Conservation (phyloP, 2,797 vertebrate genomes). For the Semaprochilodus insignis region DNA sequence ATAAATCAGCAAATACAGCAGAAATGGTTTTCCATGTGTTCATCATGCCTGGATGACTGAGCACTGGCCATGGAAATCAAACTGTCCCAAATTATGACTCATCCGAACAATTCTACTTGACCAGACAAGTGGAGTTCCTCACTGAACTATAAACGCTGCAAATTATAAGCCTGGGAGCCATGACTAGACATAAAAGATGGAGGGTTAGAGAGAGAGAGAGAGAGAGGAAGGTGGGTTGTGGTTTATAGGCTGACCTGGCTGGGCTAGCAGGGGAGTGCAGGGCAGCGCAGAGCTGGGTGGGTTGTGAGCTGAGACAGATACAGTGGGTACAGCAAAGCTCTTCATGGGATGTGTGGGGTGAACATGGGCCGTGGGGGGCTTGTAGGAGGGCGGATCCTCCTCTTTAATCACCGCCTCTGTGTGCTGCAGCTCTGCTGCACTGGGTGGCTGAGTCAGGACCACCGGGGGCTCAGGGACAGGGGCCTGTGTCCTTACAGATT, state of each 20-base stretch:
- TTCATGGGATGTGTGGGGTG: constrained; percentile 94
- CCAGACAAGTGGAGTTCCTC: too few relatives aligned
- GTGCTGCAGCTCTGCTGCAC: constrained; percentile 87
- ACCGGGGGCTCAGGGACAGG: constrained; percentile 41
- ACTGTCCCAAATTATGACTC: too few relatives aligned
- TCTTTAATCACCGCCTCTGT: constrained; percentile 79
- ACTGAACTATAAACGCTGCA: too few relatives aligned
- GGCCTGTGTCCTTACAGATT: constrained; percentile 50
- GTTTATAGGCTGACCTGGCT: constrained; percentile 81
- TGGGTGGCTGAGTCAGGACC: constrained; percentile 80
- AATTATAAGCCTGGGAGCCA: too few relatives aligned
- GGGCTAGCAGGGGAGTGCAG: constrained; percentile 89
- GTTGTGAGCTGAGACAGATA: constrained; percentile 73
- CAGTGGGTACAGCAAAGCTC: constrained; percentile 92
- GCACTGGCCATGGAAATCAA: too few relatives aligned
- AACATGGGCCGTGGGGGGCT: constrained; percentile 82
- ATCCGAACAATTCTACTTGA: too few relatives aligned
- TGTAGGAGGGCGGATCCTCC: constrained; percentile 85
- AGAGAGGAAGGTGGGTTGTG: not conserved
- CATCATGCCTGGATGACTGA: too few relatives aligned
- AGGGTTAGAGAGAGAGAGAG: not conserved
- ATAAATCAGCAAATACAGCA: too few relatives aligned
- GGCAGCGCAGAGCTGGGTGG: constrained; percentile 84
- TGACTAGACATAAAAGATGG: too few relatives aligned
- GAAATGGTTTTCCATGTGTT: too few relatives aligned